phyloP scores from a whole-genome alignment of 2,113 vertebrate species.

The Grantiella picta region DNA sequence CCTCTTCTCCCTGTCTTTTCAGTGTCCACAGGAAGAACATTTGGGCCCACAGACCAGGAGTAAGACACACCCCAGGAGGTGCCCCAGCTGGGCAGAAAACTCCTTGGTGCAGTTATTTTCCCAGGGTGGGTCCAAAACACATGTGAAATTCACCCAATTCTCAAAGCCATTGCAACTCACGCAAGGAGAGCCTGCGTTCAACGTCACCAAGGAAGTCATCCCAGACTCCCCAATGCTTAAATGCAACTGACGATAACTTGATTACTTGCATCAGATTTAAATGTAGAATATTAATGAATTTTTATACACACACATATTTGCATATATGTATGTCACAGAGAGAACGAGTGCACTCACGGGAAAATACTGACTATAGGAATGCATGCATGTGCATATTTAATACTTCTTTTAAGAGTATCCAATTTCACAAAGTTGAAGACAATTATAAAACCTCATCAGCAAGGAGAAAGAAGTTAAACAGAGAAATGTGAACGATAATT shows the following conservation, averaged over 20 bases:
- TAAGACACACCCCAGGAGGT: not conserved
- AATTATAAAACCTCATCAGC: not conserved
- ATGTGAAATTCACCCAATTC: not conserved
- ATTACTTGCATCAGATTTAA: not conserved
- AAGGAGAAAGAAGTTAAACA: not conserved
- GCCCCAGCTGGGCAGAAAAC: not conserved
- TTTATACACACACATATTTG: not conserved
- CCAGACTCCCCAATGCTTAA: not conserved
- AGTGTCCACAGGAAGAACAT: not conserved
- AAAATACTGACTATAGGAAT: not conserved
- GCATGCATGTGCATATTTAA: accelerated
- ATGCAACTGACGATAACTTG: not conserved
- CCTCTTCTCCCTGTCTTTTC: not conserved
- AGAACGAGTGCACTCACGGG: not conserved
- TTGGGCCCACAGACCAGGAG: not conserved
- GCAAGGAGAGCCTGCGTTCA: not conserved
- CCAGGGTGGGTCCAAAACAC: not conserved
- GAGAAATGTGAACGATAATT: not conserved
- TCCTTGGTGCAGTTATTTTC: not conserved
- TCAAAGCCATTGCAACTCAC: not conserved
- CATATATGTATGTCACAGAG: not conserved
- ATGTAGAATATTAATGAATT: not conserved
- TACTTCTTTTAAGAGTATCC: not conserved
- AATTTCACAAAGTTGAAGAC: not conserved
- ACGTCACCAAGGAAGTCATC: not conserved